Evolutionary conservation across 2,113 vertebrate species (phyloP).

Genomic region (Laticauda colubrina): DNA sequence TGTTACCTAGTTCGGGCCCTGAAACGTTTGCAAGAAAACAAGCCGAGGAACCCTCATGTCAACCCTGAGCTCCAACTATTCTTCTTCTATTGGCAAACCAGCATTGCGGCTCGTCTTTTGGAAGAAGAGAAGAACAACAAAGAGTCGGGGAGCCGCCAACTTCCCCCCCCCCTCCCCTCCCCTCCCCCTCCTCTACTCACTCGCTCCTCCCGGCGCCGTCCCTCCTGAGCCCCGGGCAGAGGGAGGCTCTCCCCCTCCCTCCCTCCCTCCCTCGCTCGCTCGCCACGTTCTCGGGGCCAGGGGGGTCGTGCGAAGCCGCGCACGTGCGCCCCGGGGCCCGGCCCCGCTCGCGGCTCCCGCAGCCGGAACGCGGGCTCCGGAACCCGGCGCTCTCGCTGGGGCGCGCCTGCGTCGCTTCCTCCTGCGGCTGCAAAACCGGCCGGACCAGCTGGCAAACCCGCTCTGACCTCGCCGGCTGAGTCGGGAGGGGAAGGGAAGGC

Average conservation of each 20-base stretch:
- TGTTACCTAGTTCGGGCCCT: too few relatives aligned
- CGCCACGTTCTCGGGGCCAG: too few relatives aligned
- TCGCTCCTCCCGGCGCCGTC: too few relatives aligned
- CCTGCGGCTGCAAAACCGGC: neutral
- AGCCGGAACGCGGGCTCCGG: neutral
- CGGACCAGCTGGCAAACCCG: neutral
- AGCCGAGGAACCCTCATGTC: too few relatives aligned
- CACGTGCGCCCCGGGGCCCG: neutral
- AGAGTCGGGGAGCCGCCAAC: too few relatives aligned
- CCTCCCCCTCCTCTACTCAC: too few relatives aligned
- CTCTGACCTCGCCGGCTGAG: neutral
- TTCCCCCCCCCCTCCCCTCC: neutral
- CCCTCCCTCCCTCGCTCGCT: fast-evolving
- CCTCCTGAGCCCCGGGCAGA: neutral
- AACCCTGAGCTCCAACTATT: too few relatives aligned
- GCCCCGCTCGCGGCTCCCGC: too few relatives aligned
- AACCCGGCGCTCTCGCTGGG: neutral
- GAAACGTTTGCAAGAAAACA: too few relatives aligned
- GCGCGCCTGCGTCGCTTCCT: neutral
- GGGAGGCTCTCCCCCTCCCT: too few relatives aligned
- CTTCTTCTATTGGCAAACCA: too few relatives aligned
- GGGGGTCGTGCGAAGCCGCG: neutral
- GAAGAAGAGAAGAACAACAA: neutral
- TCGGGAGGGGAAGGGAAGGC: too few relatives aligned
- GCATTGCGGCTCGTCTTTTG: neutral